Conservation (phyloP, 2,888 invertebrate species). For the Cataglyphis cursor region DNA sequence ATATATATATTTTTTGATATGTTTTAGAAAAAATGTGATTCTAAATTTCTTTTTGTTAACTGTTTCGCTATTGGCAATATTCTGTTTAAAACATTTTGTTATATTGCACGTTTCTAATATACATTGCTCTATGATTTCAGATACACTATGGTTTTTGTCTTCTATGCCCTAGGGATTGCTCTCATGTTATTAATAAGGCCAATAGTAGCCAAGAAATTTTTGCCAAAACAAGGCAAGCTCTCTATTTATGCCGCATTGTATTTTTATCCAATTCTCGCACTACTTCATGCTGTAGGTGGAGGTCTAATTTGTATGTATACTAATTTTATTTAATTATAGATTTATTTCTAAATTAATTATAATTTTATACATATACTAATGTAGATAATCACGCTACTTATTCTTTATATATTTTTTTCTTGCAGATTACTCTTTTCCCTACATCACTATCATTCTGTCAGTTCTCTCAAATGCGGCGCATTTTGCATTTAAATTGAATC, state of each 20-base stretch:
- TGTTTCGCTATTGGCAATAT: background rate
- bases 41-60: background rate
- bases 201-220: constrained; percentile 90
- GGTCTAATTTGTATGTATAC: constrained; percentile 95
- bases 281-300: constrained; percentile 95
- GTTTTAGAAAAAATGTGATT: background rate
- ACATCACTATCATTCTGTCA: constrained; percentile 95
- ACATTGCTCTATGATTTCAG: constrained; percentile 87
- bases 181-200: constrained; percentile 94
- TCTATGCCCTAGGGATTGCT: constrained; percentile 94
- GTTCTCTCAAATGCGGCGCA: constrained; percentile 97
- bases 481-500: constrained; percentile 95
- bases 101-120: constrained; percentile 10
- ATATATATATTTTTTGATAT: background rate
- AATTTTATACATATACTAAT: background rate
- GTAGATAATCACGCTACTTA: background rate
- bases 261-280: constrained; percentile 95
- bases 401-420: constrained; percentile 75
- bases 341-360: background rate
- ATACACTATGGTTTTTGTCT: constrained; percentile 96
- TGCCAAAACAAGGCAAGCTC: constrained; percentile 91
- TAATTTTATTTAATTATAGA: background rate
- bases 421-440: constrained; percentile 98
- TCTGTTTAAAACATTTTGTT: no score
- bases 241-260: constrained; percentile 98